phyloP scores from a whole-genome alignment of 2,888 invertebrate species.

The Sinohyriopsis cumingii region DNA sequence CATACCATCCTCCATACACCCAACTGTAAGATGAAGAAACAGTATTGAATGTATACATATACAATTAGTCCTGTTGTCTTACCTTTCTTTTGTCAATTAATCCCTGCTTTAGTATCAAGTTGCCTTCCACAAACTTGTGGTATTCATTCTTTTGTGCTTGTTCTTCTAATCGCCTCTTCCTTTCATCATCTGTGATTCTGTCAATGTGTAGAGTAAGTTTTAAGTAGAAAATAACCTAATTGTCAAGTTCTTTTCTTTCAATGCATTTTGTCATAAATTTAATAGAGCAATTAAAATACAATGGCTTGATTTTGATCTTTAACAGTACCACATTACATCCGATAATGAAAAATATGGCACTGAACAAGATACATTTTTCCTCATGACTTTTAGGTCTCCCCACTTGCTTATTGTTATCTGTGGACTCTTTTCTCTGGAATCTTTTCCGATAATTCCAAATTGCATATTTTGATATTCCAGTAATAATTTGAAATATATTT shows the following conservation, averaged over 20 bases:
- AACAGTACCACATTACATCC: too few relatives aligned
- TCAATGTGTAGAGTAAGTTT: conserved; percentile 5
- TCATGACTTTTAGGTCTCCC: too few relatives aligned
- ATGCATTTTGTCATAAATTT: too few relatives aligned
- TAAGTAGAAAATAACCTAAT: neutral
- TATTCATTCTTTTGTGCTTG: conserved; percentile 77
- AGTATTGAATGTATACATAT: neutral
- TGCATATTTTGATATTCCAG: too few relatives aligned
- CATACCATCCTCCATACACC: neutral
- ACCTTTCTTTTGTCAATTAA: conserved; percentile 93
- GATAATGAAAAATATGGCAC: too few relatives aligned
- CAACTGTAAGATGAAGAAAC: neutral
- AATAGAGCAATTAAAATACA: too few relatives aligned
- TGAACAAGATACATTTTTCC: too few relatives aligned
- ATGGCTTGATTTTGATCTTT: too few relatives aligned
- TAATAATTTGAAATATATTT: too few relatives aligned
- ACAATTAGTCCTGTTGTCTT: conserved; percentile 5
- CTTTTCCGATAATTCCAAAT: too few relatives aligned
- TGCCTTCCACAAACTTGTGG: conserved; percentile 89
- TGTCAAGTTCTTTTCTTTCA: neutral
- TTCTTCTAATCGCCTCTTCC: conserved; percentile 51
- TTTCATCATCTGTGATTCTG: conserved; percentile 61
- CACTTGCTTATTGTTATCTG: too few relatives aligned
- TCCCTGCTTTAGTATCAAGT: conserved; percentile 95
- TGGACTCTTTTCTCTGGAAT: too few relatives aligned